phyloP scores from a whole-genome alignment of 2,888 invertebrate species.

The Eledona agricola region DNA sequence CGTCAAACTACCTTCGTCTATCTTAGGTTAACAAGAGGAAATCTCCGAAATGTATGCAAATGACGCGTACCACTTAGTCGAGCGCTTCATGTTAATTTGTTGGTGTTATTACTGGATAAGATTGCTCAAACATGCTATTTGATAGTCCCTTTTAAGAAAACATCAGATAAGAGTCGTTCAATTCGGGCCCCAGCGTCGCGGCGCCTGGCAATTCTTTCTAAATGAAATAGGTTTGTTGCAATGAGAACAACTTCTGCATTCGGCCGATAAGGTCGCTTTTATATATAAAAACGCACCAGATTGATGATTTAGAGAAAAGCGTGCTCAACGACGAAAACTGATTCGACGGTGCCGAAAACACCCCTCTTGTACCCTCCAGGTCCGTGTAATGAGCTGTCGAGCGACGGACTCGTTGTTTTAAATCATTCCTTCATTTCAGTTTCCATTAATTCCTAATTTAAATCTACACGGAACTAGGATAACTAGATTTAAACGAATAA shows the following conservation, averaged over 20 bases:
- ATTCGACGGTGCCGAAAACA: conserved; percentile 28
- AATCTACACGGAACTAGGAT: conserved; percentile 41
- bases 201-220: conserved; percentile 33
- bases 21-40: conserved; percentile 40
- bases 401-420: conserved; percentile 44
- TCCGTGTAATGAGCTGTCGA: conserved; percentile 45
- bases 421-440: conserved; percentile 48
- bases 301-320: conserved; percentile 37
- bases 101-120: conserved; percentile 53
- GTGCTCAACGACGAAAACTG: conserved; percentile 32
- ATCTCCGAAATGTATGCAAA: conserved; percentile 53
- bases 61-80: conserved; percentile 49
- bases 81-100: conserved; percentile 52
- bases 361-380: conserved; percentile 29
- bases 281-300: conserved; percentile 38
- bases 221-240: conserved; percentile 39
- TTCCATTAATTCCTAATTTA: conserved; percentile 48
- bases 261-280: conserved; percentile 38
- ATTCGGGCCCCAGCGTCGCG: conserved; percentile 39
- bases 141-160: conserved; percentile 50
- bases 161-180: conserved; percentile 51
- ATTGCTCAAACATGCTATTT: conserved; percentile 52
- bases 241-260: conserved; percentile 38
- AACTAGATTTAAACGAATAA: conserved; percentile 37
- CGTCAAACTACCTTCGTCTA: conserved; percentile 36